phyloP scores from a whole-genome alignment of 2,113 vertebrate species.

The Daboia siamensis region DNA sequence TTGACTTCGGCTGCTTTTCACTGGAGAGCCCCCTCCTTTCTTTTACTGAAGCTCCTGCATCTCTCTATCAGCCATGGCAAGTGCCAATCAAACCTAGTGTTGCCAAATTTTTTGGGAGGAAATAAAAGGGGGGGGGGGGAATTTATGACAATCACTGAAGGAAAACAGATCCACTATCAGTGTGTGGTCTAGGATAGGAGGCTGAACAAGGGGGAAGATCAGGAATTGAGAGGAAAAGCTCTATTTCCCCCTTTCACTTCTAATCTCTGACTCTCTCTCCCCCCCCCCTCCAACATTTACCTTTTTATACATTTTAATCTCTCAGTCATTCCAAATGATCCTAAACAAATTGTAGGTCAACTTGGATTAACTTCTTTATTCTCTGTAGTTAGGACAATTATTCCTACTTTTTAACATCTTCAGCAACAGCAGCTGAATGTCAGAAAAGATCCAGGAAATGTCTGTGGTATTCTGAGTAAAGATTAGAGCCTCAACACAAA shows the following conservation, averaged over 20 bases:
- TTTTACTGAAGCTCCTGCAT: conserved; percentile 78
- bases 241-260: conserved; percentile 75
- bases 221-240: conserved; percentile 53
- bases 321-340: conserved; percentile 77
- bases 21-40: conserved; percentile 54
- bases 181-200: conserved; percentile 87
- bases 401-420: conserved; percentile 85
- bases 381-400: conserved; percentile 79
- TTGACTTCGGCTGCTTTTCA: conserved; percentile 76
- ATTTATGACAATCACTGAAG: conserved; percentile 81
- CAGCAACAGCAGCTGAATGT: conserved; percentile 74
- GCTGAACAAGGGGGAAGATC: not conserved
- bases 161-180: conserved; percentile 78
- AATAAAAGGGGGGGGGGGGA: conserved; percentile 9
- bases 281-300: conserved; percentile 72
- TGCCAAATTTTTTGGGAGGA: conserved; percentile 64
- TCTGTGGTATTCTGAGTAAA: conserved; percentile 59
- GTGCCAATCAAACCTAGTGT: conserved; percentile 89
- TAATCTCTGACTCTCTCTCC: conserved; percentile 83
- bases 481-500: conserved; percentile 35
- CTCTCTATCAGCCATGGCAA: conserved; percentile 91
- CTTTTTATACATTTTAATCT: conserved; percentile 89
- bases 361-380: conserved; percentile 90
- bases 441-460: conserved; percentile 62
- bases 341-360: conserved; percentile 88